These are phyloP conservation scores for Conomelus anceps DNA, from an alignment of 2,888 invertebrate species.

Conservation along the genomic window DNA sequence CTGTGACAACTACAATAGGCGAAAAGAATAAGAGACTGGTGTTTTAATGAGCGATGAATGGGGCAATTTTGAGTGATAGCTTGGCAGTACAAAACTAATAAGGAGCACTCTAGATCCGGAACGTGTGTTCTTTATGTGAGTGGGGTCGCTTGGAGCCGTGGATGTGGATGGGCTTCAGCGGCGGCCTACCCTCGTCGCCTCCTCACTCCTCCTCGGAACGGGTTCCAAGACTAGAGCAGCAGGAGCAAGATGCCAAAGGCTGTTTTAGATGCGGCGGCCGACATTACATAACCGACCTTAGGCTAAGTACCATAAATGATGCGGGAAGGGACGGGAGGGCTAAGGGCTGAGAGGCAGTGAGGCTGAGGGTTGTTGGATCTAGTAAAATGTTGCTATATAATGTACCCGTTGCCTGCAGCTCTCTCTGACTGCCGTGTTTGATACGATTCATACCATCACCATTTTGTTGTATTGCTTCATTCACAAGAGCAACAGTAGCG, in stretches of 20 bases:
- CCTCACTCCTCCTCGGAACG: neutral
- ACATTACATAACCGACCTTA: neutral
- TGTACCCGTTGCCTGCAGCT: neutral
- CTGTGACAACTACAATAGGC: neutral
- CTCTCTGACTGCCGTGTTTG: too few species aligned
- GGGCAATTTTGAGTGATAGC: neutral
- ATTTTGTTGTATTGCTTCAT: neutral
- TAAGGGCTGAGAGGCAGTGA: too few species aligned
- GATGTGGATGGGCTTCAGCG: too few species aligned
- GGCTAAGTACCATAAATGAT: neutral
- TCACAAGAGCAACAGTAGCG: neutral
- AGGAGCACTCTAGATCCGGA: neutral
- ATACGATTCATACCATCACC: neutral
- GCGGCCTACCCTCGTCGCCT: too few species aligned
- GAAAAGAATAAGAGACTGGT: neutral
- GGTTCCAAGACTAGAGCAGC: neutral
- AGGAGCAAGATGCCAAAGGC: too few species aligned
- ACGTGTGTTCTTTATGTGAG: neutral
- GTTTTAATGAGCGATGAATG: neutral
- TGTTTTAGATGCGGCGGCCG: neutral
- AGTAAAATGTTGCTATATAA: neutral
- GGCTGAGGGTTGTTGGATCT: neutral
- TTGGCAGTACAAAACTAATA: neutral
- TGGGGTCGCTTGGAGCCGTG: neutral
- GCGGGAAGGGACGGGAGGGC: too few species aligned